phyloP scores from a whole-genome alignment of 2,888 invertebrate genomes.

The Coleophora flavipennella region DNA sequence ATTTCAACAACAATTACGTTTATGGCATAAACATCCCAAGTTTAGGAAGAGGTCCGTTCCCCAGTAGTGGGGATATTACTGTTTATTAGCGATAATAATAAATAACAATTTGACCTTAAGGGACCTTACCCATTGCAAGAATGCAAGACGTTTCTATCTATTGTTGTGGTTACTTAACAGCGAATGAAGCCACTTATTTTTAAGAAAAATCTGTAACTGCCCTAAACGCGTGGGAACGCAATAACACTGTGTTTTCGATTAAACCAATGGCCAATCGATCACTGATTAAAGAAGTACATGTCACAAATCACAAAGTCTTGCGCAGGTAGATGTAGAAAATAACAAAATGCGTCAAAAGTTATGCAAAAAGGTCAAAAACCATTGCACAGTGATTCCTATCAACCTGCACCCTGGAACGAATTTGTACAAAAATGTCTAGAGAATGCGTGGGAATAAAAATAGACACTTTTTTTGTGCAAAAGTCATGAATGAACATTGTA shows the following conservation, averaged over 20 bases:
- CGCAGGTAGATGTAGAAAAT: constrained; percentile 5
- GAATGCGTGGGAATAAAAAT: constrained; percentile 44
- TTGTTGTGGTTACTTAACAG: too few relatives aligned
- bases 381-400: constrained; percentile 7
- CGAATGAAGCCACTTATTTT: constrained; percentile 8
- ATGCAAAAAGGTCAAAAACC: constrained; percentile 11
- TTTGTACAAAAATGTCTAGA: constrained; percentile 28
- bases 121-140: too few relatives aligned
- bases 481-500: constrained; percentile 48
- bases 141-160: too few relatives aligned
- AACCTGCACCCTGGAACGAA: constrained; percentile 44
- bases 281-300: constrained; percentile 31
- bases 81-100: too few relatives aligned
- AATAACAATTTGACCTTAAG: too few relatives aligned
- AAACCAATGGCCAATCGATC: constrained; percentile 63
- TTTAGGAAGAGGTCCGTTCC: too few relatives aligned
- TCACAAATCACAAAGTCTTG: too few relatives aligned
- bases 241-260: constrained; percentile 37
- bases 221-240: constrained; percentile 42
- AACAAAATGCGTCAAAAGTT: constrained; percentile 26
- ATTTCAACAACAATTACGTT: too few relatives aligned
- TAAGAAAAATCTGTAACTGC: constrained; percentile 5
- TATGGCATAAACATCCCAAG: too few relatives aligned
- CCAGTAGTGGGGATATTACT: too few relatives aligned
- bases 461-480: constrained; percentile 26